A percentile compares a stretch with the other conserved stretches of the same genome.
Evolutionary conservation across 2,113 vertebrate genomes (phyloP).

Genomic region (Lepus americanus): DNA sequence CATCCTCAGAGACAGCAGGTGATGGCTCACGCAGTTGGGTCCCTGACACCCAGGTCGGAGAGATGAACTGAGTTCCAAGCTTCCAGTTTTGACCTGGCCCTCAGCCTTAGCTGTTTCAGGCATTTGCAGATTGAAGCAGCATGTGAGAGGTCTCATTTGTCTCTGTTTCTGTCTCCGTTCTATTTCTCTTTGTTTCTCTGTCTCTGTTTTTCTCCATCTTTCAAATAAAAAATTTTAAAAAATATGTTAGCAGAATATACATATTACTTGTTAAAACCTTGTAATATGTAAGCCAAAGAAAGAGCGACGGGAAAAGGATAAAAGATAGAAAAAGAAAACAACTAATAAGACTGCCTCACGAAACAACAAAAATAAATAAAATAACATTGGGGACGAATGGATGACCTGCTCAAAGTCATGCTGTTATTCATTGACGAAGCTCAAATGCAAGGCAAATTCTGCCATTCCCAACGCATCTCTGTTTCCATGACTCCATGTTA

Average conservation of each 20-base stretch:
- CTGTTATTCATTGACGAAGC: slow-evolving; percentile 19
- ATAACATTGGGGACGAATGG: background rate
- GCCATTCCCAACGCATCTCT: background rate
- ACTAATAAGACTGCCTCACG: background rate
- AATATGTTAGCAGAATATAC: background rate
- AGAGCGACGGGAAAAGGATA: background rate
- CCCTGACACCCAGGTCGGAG: no score
- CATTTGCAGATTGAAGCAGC: no score
- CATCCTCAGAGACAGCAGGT: no score
- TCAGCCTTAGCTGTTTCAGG: no score
- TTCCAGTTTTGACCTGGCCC: no score
- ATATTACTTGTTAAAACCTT: background rate
- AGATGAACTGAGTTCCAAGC: no score
- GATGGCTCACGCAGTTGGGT: no score
- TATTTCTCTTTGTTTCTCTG: no score
- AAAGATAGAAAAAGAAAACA: background rate
- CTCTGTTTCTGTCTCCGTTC: no score
- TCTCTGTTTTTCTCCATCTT: background rate
- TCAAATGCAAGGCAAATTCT: background rate
- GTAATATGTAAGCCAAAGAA: background rate
- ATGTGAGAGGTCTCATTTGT: no score
- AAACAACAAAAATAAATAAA: background rate
- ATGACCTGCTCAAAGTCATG: background rate
- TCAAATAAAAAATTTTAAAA: background rate
- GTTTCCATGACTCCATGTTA: background rate